Evolutionary conservation across 64 coral and sea anemone species (phyloP).

Genomic region (Astreopora myriophthalma): DNA sequence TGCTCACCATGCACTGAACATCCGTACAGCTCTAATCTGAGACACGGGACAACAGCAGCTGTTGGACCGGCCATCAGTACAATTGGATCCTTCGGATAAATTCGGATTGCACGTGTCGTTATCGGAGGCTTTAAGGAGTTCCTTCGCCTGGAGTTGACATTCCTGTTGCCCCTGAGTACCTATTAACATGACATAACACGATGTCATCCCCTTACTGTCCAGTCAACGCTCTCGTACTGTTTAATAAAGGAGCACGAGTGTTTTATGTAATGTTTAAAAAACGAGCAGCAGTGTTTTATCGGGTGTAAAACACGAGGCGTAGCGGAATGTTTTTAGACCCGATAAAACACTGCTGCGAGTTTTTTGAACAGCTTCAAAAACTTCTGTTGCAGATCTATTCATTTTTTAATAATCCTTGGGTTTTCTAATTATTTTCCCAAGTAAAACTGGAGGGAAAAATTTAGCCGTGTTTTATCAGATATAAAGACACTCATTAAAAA

Average conservation of each 20-base stretch:
- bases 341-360: no score
- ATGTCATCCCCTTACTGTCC: background rate
- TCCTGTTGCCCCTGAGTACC: slow-evolving; percentile 34
- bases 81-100: slow-evolving; percentile 41
- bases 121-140: background rate
- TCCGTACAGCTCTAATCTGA: slow-evolving; percentile 63
- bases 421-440: no score
- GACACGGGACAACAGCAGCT: background rate
- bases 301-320: no score
- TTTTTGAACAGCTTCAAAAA: no score
- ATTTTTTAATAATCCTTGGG: no score
- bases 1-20: slow-evolving; percentile 20
- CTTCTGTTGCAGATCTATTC: no score
- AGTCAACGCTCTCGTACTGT: background rate
- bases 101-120: background rate
- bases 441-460: no score
- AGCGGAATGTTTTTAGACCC: no score
- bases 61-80: background rate
- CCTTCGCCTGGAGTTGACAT: background rate
- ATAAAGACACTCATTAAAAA: no score
- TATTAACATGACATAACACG: background rate
- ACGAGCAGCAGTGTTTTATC: no score
- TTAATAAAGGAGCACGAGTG: background rate
- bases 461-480: no score
- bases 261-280: background rate